Conservation (phyloP, 37 sponge, comb jelly and placozoan species). For the Oopsacas minuta region DNA sequence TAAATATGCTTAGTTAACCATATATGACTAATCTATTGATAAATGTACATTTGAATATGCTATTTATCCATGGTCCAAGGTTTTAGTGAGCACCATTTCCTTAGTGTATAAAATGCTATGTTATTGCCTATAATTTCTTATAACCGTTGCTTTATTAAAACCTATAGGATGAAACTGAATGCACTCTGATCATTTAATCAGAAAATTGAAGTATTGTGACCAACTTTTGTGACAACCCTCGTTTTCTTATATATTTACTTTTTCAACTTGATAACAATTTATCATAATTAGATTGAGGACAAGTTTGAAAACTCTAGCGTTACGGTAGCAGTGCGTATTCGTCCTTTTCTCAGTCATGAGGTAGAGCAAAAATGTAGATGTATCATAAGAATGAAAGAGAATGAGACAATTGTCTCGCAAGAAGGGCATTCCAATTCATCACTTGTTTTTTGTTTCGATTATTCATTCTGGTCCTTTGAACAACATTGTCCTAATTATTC, state of each 20-base stretch:
- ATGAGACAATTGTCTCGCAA: background rate
- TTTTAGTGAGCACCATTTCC: too few species aligned
- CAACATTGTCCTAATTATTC: conserved; percentile 7
- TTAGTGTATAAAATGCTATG: too few species aligned
- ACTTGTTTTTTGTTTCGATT: conserved; percentile 48
- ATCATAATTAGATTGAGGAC: background rate
- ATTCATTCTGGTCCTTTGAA: conserved; percentile 69
- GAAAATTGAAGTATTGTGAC: too few species aligned
- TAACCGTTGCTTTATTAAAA: too few species aligned
- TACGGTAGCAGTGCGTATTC: conserved; percentile 57
- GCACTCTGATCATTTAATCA: too few species aligned
- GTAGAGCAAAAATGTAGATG: background rate
- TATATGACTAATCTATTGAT: too few species aligned
- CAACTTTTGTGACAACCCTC: too few species aligned
- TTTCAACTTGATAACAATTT: background rate
- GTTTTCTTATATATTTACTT: background rate
- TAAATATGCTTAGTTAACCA: too few species aligned
- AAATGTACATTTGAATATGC: too few species aligned
- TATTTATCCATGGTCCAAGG: too few species aligned
- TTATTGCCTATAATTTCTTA: too few species aligned
- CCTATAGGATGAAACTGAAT: too few species aligned
- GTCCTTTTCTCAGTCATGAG: conserved; percentile 32
- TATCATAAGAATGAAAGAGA: background rate
- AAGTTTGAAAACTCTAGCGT: conserved; percentile 52
- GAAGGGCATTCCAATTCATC: background rate